These are phyloP conservation scores for Barbus barbus DNA, from an alignment of 2,113 vertebrate genomes.

Conservation along the genomic window DNA sequence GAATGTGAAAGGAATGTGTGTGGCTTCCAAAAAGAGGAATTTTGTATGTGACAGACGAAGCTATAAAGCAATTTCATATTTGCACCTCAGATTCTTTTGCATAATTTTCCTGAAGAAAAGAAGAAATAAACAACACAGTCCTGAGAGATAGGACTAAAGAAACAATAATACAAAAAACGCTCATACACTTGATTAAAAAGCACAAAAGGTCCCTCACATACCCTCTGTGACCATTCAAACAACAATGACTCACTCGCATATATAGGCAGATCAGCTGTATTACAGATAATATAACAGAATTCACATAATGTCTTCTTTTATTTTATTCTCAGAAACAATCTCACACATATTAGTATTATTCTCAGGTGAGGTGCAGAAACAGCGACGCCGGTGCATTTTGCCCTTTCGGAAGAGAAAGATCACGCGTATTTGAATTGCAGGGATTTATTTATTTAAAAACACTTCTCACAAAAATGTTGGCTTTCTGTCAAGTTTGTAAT, in stretches of 20 bases:
- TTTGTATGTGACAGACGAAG: background rate
- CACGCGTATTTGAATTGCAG: constrained; percentile 52
- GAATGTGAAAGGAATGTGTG: background rate
- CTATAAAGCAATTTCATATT: background rate
- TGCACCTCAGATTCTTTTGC: background rate
- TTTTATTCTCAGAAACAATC: background rate
- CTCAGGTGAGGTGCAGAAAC: constrained; percentile 5
- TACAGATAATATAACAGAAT: background rate
- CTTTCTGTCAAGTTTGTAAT: constrained; percentile 62
- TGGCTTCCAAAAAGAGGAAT: background rate
- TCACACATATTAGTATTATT: background rate
- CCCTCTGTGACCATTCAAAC: background rate
- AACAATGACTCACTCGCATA: background rate
- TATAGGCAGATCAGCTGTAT: background rate
- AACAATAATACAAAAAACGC: background rate
- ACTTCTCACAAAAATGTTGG: constrained; percentile 39
- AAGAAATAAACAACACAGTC: background rate
- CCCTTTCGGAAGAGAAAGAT: constrained; percentile 50
- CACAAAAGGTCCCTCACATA: background rate
- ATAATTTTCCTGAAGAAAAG: background rate
- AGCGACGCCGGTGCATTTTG: background rate
- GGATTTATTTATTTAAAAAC: constrained; percentile 56
- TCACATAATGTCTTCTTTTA: constrained; percentile 15
- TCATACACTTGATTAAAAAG: background rate
- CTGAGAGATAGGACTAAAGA: background rate